These are phyloP conservation scores for Microtus richardsoni DNA, from an alignment of 2,113 vertebrate genomes.

Conservation along the genomic window DNA sequence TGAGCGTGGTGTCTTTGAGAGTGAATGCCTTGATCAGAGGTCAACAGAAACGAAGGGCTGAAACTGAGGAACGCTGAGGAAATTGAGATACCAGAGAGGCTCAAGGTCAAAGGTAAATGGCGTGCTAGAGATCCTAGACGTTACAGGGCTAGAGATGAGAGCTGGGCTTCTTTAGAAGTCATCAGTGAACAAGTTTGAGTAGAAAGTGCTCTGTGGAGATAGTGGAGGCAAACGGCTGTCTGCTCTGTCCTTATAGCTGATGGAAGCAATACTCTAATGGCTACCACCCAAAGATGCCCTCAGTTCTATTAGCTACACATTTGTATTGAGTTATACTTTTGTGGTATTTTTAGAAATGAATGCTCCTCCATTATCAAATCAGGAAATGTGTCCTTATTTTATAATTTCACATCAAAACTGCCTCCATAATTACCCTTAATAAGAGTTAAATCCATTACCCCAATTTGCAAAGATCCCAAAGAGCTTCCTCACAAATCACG, in stretches of 20 bases:
- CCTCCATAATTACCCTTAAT: conserved; percentile 54
- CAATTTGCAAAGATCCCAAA: conserved; percentile 63
- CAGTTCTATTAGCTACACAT: conserved; percentile 58
- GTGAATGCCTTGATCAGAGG: background rate
- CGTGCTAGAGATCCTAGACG: background rate
- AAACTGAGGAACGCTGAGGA: background rate
- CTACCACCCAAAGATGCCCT: conserved; percentile 4
- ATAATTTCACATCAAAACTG: conserved; percentile 60
- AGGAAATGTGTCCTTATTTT: conserved; percentile 39
- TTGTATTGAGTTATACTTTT: conserved; percentile 52
- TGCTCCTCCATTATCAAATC: conserved; percentile 51
- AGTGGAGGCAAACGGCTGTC: background rate
- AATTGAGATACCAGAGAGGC: background rate
- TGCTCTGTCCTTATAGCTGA: background rate
- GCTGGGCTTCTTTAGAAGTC: background rate
- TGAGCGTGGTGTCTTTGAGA: background rate
- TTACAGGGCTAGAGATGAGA: background rate
- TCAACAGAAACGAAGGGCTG: background rate
- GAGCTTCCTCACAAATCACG: conserved; percentile 56
- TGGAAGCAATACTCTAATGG: background rate
- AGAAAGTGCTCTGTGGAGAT: conserved; percentile 13
- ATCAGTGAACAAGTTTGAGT: background rate
- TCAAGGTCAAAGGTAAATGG: background rate
- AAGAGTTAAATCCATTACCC: conserved; percentile 60
- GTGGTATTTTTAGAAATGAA: conserved; percentile 57